A percentile compares a stretch with the other conserved stretches of the same genome.
phyloP scores from a whole-genome alignment of 2,797 vertebrate genomes.

The Artibeus lituratus region DNA sequence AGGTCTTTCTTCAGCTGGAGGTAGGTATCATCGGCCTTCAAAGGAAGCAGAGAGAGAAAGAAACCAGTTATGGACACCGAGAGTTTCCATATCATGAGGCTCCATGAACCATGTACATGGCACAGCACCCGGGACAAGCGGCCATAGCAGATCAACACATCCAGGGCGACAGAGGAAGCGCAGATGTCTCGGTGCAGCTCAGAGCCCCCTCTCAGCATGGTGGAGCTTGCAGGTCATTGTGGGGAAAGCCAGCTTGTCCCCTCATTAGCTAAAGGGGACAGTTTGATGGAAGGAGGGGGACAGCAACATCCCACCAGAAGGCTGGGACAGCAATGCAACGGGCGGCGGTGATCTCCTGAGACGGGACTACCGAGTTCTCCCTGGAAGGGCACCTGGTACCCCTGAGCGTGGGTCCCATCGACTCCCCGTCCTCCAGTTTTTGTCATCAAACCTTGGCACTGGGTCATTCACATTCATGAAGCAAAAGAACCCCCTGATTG shows the following conservation, averaged over 20 bases:
- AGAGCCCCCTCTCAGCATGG: not conserved
- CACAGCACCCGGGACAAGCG: not conserved
- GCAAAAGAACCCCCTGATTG: not conserved
- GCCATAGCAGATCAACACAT: constrained; percentile 39
- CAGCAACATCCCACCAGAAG: not conserved
- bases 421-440: not conserved
- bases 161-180: constrained; percentile 20
- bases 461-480: not conserved
- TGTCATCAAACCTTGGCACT: not conserved
- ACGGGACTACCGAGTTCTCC: not conserved
- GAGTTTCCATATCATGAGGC: not conserved
- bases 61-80: not conserved
- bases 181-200: not conserved
- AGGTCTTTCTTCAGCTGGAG: constrained; percentile 99
- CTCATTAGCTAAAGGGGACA: not conserved
- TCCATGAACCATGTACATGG: not conserved
- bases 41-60: constrained; percentile 48
- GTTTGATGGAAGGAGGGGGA: not conserved
- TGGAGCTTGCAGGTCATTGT: not conserved
- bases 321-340: not conserved
- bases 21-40: constrained; percentile 98
- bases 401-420: not conserved
- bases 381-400: not conserved
- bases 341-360: not conserved
- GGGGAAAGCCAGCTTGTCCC: not conserved